Conservation (phyloP, 2,888 invertebrate genomes). For the Spodoptera exigua region DNA sequence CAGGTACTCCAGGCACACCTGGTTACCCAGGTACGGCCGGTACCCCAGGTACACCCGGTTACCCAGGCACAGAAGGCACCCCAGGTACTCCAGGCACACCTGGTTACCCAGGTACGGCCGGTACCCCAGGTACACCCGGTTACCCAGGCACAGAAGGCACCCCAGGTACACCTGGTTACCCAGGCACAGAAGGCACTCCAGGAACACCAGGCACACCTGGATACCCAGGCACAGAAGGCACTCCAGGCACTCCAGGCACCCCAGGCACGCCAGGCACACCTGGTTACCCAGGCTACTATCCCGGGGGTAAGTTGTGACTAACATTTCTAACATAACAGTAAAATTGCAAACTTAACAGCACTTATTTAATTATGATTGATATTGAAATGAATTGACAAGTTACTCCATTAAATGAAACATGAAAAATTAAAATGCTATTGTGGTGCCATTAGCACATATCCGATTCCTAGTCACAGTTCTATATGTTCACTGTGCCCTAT, state of each 20-base stretch:
- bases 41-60: conserved; percentile 58
- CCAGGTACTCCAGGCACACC: conserved; percentile 69
- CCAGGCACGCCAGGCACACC: conserved; percentile 64
- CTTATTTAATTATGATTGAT: too few species aligned
- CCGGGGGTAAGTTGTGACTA: conserved; percentile 56
- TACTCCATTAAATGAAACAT: too few species aligned
- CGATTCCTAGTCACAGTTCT: too few species aligned
- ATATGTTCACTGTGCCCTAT: too few species aligned
- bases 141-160: conserved; percentile 37
- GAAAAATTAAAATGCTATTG: too few species aligned
- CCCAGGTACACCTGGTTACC: conserved; percentile 56
- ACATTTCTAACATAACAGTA: conserved; percentile 18
- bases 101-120: conserved; percentile 69
- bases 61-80: conserved; percentile 56
- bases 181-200: conserved; percentile 49
- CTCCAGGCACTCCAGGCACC: conserved; percentile 71
- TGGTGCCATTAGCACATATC: too few species aligned
- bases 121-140: conserved; percentile 63
- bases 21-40: conserved; percentile 48
- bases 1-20: conserved; percentile 57
- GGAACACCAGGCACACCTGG: conserved; percentile 59
- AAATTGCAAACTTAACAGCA: background rate
- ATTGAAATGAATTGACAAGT: too few species aligned
- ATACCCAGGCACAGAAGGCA: conserved; percentile 57
- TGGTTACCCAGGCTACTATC: conserved; percentile 59